Evolutionary conservation across 2,888 invertebrate genomes (phyloP), one percentile per base, ranked within the genome.

Genomic region (Ellobium chinense): DNA sequence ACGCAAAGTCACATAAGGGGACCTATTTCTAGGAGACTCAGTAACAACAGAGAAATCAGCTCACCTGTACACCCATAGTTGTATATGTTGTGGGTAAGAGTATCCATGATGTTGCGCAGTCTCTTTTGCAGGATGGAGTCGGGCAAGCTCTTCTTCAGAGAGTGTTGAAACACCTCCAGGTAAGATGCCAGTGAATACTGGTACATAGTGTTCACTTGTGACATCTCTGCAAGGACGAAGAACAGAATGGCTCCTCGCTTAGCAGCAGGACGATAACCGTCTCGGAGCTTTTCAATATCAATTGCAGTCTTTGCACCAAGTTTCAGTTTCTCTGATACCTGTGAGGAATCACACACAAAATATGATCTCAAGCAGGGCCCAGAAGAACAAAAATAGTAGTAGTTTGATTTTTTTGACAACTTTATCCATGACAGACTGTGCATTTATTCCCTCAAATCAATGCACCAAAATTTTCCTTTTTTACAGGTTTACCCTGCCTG

Each of bases 161-260:
- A 96, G 91, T 95, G 96, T 0, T 95, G 94, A 89, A 98, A 98
- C 1, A 98, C 96, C 85, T 96, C 96, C 37, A 98, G 94, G 89
- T 97, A 98, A 0, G 97, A 95, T 1, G 95, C 95, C 78, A 98
- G 93, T 0, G 98, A 97, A 92, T 97, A 98, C 90, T 98, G 98
- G 91, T 98, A 98, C 98, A 98, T 98, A 56, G 95, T 93, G 92
- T 97, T 97, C 2, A 98, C 96, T 0, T 95, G 95, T 0, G 97
- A 96, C 97, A 98, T 97, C 91, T 98, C 97, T 0, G 97, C 95
- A 29, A 98, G 93, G 0, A 97, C 97, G 91, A 98, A 98, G 93
- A 97, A 98, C 72, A 98, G 94, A 72, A 97, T 96, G 4, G 98
- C 97, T 5, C 97, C 98, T 74, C 97, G 95, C 87, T 95, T 95